phyloP scores from a whole-genome alignment of 2,888 invertebrate species.

The Apeira syringaria region DNA sequence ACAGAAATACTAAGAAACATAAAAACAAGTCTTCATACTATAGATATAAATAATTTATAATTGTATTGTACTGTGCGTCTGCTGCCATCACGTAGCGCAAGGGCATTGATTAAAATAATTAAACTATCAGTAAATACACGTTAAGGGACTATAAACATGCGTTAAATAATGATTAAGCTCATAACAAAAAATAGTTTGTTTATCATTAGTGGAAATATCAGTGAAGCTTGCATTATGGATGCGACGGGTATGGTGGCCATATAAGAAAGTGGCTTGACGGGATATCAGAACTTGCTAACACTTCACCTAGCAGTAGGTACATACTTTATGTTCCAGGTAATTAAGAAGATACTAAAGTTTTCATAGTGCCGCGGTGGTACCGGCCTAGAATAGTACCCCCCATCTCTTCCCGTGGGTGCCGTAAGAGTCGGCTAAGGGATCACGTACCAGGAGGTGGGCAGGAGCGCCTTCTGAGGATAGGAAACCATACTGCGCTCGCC shows the following conservation, averaged over 20 bases:
- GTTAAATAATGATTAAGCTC: constrained; percentile 73
- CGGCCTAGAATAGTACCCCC: too few relatives aligned
- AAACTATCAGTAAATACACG: constrained; percentile 59
- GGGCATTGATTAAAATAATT: constrained; percentile 58
- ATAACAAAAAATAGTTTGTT: constrained; percentile 61
- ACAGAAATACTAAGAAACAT: constrained; percentile 24
- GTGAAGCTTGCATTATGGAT: constrained; percentile 58
- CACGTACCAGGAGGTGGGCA: too few relatives aligned
- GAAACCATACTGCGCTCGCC: too few relatives aligned
- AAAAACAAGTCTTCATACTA: constrained; percentile 11
- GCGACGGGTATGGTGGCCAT: constrained; percentile 23
- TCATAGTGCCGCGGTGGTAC: too few relatives aligned
- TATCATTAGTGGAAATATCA: constrained; percentile 61
- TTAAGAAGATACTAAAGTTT: too few relatives aligned
- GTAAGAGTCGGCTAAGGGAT: too few relatives aligned
- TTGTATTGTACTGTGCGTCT: constrained; percentile 1
- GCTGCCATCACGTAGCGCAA: constrained; percentile 13
- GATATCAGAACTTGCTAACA: constrained; percentile 13
- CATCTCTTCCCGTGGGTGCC: too few relatives aligned
- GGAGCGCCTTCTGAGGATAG: too few relatives aligned
- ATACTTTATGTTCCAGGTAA: too few relatives aligned
- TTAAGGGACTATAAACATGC: constrained; percentile 58
- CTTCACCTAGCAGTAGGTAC: too few relatives aligned
- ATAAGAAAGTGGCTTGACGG: constrained; percentile 26
- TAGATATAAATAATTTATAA: constrained; percentile 14